Conservation (phyloP, 2,888 invertebrate genomes). For the Pomacea canaliculata region DNA sequence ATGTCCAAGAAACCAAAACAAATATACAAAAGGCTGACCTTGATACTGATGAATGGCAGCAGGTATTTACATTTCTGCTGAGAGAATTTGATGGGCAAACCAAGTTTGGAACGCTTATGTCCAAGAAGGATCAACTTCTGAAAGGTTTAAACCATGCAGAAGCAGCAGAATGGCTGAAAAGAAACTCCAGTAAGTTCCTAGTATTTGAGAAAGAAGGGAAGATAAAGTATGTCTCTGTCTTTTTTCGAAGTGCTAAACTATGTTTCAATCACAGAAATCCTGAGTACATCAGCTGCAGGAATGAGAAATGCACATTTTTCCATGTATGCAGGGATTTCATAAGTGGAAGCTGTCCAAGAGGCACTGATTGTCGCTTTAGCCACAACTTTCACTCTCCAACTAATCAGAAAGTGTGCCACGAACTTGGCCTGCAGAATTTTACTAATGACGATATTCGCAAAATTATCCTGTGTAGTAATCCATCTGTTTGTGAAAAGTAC, state of each 20-base stretch:
- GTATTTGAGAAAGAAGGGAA: slow-evolving; percentile 9
- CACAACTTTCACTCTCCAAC: slow-evolving; percentile 13
- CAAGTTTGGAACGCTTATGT: slow-evolving; percentile 17
- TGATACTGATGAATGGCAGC: slow-evolving; percentile 9
- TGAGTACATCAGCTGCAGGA: slow-evolving; percentile 3
- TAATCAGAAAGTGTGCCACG: not conserved
- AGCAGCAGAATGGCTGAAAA: slow-evolving; percentile 13
- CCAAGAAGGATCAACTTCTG: slow-evolving; percentile 4
- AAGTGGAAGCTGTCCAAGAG: slow-evolving; percentile 4
- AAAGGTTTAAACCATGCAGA: slow-evolving; percentile 10
- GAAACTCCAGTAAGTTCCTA: slow-evolving; percentile 13
- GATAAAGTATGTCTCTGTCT: slow-evolving; percentile 10
- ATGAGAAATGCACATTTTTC: slow-evolving; percentile 1
- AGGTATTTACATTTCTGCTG: slow-evolving; percentile 12
- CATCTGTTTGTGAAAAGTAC: slow-evolving; percentile 5
- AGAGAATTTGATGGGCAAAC: slow-evolving; percentile 12
- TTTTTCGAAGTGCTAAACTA: not conserved
- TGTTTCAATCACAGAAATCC: slow-evolving; percentile 16
- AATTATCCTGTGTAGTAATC: slow-evolving; percentile 6
- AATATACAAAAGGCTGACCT: too few relatives aligned
- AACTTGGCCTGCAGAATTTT: slow-evolving; percentile 4
- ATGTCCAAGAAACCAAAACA: too few relatives aligned
- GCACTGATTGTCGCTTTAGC: slow-evolving; percentile 2
- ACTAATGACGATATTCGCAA: slow-evolving; percentile 12
- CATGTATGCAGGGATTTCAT: slow-evolving; percentile 16